Evolutionary conservation across 2,888 invertebrate genomes (phyloP).

Genomic region (Drosophila mimica): DNA sequence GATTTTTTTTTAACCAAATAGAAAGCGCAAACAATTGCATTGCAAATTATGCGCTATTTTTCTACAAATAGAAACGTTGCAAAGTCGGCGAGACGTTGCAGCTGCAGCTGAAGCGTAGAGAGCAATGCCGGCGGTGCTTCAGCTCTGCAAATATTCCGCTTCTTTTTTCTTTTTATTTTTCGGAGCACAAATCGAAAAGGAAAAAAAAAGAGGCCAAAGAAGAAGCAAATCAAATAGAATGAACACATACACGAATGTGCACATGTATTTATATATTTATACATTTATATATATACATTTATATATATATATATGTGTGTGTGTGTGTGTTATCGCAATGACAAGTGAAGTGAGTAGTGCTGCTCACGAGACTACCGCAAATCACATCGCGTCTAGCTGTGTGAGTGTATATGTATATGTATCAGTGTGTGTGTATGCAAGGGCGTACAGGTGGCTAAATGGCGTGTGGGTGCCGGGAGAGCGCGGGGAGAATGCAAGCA

Average conservation of each 20-base stretch:
- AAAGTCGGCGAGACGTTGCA: slow-evolving; percentile 23
- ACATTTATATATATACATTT: not conserved
- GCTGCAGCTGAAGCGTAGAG: slow-evolving; percentile 65
- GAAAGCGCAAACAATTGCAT: slow-evolving; percentile 74
- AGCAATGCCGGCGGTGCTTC: slow-evolving; percentile 43
- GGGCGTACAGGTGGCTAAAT: slow-evolving; percentile 77
- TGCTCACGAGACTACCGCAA: slow-evolving; percentile 66
- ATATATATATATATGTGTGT: slow-evolving; percentile 2
- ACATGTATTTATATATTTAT: not conserved
- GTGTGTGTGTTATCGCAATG: slow-evolving; percentile 56
- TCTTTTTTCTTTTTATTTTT: slow-evolving; percentile 47
- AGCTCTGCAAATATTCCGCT: slow-evolving; percentile 43
- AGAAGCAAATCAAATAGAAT: slow-evolving; percentile 50
- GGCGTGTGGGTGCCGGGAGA: slow-evolving; percentile 61
- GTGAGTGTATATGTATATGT: slow-evolving; percentile 10
- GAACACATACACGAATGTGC: slow-evolving; percentile 1
- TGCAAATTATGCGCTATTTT: slow-evolving; percentile 73
- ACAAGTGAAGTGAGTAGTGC: slow-evolving; percentile 39
- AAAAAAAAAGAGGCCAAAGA: slow-evolving; percentile 44
- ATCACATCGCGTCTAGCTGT: slow-evolving; percentile 53
- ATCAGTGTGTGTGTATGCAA: slow-evolving; percentile 52
- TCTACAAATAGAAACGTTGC: slow-evolving; percentile 71
- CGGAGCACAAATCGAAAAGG: slow-evolving; percentile 51
- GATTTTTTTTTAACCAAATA: slow-evolving; percentile 54
- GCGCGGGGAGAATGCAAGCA: slow-evolving; percentile 50